Conservation (phyloP, 1,140 invertebrate species). For the Tetramorium parvispinum region DNA sequence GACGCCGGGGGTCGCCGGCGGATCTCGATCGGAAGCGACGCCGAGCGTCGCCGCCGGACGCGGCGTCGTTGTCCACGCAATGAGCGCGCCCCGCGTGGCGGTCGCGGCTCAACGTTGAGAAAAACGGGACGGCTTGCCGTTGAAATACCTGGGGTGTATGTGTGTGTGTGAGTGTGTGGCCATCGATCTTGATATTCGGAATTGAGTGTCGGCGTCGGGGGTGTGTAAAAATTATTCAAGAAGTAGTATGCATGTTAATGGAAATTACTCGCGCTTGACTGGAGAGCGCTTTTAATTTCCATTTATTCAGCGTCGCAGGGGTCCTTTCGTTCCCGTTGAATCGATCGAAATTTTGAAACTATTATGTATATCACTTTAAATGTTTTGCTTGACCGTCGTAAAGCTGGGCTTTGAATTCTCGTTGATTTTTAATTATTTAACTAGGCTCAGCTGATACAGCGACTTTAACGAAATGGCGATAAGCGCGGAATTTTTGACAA, state of each 20-base stretch:
- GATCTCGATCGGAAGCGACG: slow-evolving; percentile 13
- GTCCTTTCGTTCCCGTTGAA: background rate
- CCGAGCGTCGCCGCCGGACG: slow-evolving; percentile 12
- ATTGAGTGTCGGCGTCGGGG: background rate
- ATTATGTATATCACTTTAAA: no score
- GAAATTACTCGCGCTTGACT: background rate
- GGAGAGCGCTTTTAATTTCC: background rate
- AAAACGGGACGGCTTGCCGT: background rate
- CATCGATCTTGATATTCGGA: background rate
- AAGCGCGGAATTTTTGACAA: background rate
- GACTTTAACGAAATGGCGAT: background rate
- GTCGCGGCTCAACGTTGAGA: background rate
- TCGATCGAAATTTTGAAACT: background rate
- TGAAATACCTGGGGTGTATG: no score
- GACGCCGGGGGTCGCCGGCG: background rate
- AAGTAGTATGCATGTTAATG: background rate
- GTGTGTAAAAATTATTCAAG: background rate
- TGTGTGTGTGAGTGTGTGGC: background rate
- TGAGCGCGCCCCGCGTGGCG: background rate
- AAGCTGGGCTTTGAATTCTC: background rate
- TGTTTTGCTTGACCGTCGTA: background rate
- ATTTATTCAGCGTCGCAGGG: background rate
- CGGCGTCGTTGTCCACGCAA: background rate
- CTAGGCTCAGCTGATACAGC: background rate
- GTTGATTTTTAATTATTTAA: background rate